Percentiles rank a stretch among this genome's conserved stretches.
These are phyloP conservation scores for Anthophora plumipes DNA, from an alignment of 2,888 invertebrate species.

Conservation along the genomic window DNA sequence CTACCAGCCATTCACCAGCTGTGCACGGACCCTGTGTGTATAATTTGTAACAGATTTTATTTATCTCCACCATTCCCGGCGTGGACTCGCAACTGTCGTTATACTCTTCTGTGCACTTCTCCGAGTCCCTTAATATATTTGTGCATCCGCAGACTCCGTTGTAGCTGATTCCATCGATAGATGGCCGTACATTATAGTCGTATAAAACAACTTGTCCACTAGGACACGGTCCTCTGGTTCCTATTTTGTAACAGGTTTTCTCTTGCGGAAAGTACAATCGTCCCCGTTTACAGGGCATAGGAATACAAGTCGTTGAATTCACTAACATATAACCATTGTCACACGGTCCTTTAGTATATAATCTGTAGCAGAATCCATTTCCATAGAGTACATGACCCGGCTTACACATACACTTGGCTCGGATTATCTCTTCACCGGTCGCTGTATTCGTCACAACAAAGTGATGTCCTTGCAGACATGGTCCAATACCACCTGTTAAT, in stretches of 20 bases:
- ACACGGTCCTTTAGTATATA: constrained; percentile 93
- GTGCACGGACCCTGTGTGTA: constrained; percentile 92
- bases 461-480: constrained; percentile 90
- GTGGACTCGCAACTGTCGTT: constrained; percentile 87
- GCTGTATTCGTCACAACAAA: constrained; percentile 85
- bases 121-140: constrained; percentile 81
- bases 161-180: constrained; percentile 92
- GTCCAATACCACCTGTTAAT: constrained; percentile 89
- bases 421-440: constrained; percentile 74
- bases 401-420: constrained; percentile 90
- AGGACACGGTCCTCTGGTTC: constrained; percentile 91
- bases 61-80: constrained; percentile 88
- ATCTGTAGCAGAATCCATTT: constrained; percentile 90
- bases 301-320: constrained; percentile 88
- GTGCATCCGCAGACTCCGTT: constrained; percentile 93
- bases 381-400: constrained; percentile 88
- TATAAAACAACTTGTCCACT: constrained; percentile 91
- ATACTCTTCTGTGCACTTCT: constrained; percentile 75
- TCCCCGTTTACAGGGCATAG: constrained; percentile 91
- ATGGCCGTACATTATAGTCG: constrained; percentile 91
- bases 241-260: constrained; percentile 91
- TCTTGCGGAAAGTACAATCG: constrained; percentile 91
- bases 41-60: constrained; percentile 90
- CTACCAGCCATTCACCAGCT: constrained; percentile 89
- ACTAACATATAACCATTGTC: constrained; percentile 88